phyloP scores from a whole-genome alignment of 2,797 vertebrate species.

The Esox masquinongy region DNA sequence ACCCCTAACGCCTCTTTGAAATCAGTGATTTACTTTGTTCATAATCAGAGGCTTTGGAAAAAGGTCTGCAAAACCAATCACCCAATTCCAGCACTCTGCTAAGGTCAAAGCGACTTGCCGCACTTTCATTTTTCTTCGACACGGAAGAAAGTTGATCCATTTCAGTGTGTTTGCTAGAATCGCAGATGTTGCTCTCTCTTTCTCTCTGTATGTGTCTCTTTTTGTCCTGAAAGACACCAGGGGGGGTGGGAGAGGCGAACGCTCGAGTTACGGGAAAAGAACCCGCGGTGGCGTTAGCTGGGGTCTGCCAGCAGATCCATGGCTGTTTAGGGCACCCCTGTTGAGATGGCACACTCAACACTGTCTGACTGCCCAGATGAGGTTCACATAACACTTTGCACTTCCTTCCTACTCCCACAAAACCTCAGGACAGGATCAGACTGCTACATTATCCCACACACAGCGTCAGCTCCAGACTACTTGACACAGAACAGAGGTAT shows the following conservation, averaged over 20 bases:
- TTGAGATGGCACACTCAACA: constrained; percentile 39
- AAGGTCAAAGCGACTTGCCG: constrained; percentile 48
- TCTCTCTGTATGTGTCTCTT: constrained; percentile 15
- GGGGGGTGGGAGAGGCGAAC: constrained; percentile 7
- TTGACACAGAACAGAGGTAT: neutral
- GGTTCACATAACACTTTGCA: constrained; percentile 20
- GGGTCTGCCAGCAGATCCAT: constrained; percentile 51
- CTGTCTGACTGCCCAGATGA: constrained; percentile 32
- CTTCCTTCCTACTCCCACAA: neutral
- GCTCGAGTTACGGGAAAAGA: constrained; percentile 33
- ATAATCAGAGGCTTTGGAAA: constrained; percentile 63
- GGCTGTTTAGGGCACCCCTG: constrained; percentile 40
- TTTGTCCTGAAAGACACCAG: neutral
- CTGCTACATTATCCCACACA: constrained; percentile 16
- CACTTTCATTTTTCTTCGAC: constrained; percentile 75
- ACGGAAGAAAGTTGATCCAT: constrained; percentile 63
- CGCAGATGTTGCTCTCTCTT: constrained; percentile 66
- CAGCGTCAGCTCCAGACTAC: neutral
- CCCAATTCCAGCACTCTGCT: constrained; percentile 53
- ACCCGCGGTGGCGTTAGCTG: constrained; percentile 49
- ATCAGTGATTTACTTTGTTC: constrained; percentile 58
- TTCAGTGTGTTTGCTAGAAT: constrained; percentile 66
- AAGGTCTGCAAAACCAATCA: constrained; percentile 75
- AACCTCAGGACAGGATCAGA: constrained; percentile 32
- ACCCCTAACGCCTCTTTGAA: constrained; percentile 54